These are phyloP conservation scores for Dermatemys mawii DNA, from an alignment of 2,113 vertebrate genomes.

Conservation along the genomic window DNA sequence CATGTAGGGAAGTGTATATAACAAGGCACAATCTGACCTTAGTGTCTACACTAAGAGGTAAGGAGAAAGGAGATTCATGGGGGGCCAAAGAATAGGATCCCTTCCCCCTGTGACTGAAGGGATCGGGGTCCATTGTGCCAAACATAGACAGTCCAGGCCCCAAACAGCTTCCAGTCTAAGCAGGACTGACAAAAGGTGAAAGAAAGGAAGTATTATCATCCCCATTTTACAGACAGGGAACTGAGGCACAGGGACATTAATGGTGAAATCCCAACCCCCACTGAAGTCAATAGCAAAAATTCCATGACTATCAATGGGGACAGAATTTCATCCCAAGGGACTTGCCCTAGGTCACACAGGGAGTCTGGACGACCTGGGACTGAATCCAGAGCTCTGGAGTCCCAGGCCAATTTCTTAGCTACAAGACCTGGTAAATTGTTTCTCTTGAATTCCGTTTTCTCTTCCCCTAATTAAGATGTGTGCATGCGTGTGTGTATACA, in stretches of 20 bases:
- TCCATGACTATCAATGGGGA: not conserved
- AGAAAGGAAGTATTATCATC: not conserved
- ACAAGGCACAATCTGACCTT: not conserved
- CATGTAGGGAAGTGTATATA: accelerated
- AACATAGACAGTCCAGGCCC: not conserved
- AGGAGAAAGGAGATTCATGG: not conserved
- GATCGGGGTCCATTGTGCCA: not conserved
- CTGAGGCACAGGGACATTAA: not conserved
- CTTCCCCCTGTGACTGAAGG: not conserved
- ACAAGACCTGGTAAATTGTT: not conserved
- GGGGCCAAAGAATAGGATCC: no score
- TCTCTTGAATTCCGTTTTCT: not conserved
- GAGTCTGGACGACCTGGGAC: not conserved
- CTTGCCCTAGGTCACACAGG: not conserved
- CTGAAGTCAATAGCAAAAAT: not conserved
- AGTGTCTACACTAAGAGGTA: accelerated
- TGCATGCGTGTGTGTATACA: accelerated
- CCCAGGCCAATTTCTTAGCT: not conserved
- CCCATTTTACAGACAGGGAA: not conserved
- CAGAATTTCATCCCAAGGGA: not conserved
- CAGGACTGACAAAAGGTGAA: not conserved
- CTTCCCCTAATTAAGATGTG: not conserved
- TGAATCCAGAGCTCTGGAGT: not conserved
- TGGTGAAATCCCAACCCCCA: not conserved
- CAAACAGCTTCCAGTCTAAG: not conserved